Conservation (phyloP, 2,113 vertebrate genomes). For the Rynchops niger region DNA sequence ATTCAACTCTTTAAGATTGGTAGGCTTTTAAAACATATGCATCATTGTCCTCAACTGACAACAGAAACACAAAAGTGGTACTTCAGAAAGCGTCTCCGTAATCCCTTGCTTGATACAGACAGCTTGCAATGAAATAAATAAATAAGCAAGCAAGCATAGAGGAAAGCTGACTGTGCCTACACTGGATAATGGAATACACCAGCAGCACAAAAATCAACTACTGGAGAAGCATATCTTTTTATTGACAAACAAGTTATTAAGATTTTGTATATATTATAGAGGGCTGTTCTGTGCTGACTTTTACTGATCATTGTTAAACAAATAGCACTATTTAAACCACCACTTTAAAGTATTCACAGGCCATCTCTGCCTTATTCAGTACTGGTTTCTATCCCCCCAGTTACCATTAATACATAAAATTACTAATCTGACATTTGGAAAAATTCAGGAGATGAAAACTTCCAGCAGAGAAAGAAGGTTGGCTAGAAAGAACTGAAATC, state of each 20-base stretch:
- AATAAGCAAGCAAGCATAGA: neutral
- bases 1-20: neutral
- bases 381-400: neutral
- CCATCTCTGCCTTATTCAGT: neutral
- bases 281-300: neutral
- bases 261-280: neutral
- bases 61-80: neutral
- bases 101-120: neutral
- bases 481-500: neutral
- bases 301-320: neutral
- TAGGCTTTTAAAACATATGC: neutral
- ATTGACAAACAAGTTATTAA: neutral
- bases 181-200: accelerated
- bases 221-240: neutral
- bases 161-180: neutral
- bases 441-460: neutral
- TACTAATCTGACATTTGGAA: neutral
- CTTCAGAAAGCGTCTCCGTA: neutral
- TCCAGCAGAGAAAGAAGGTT: neutral
- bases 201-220: neutral
- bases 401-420: neutral
- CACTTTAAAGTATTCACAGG: neutral
- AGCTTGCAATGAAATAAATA: neutral
- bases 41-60: neutral
- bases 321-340: neutral